Conservation (phyloP, 2,113 vertebrate genomes). For the Fulica atra region DNA sequence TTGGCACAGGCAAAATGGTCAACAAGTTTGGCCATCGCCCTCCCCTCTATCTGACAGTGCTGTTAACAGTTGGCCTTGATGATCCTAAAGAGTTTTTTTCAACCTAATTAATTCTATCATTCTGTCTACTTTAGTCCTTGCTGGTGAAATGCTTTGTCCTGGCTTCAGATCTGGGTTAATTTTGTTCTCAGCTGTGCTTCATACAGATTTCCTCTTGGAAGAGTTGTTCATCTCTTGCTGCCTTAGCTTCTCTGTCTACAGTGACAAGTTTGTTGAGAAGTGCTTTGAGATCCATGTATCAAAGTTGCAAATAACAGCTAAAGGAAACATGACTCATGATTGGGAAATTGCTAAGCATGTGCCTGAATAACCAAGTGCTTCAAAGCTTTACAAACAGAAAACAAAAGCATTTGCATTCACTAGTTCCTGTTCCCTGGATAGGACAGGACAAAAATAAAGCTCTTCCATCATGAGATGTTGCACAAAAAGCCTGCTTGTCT, state of each 20-base stretch:
- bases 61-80: not conserved
- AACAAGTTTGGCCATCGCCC: not conserved
- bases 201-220: not conserved
- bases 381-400: constrained; percentile 17
- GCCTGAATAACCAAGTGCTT: not conserved
- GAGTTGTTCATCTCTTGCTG: not conserved
- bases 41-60: not conserved
- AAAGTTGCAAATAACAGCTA: constrained; percentile 29
- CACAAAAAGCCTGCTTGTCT: not conserved
- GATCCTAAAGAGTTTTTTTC: not conserved
- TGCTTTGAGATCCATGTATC: constrained; percentile 15
- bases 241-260: not conserved
- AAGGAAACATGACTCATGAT: constrained; percentile 24
- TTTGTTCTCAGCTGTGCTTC: not conserved
- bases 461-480: constrained; percentile 10
- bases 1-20: not conserved
- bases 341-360: constrained; percentile 19
- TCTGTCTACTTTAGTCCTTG: not conserved
- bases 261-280: not conserved
- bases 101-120: not conserved
- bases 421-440: not conserved
- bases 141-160: not conserved
- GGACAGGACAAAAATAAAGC: constrained; percentile 30
- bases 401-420: constrained; percentile 21
- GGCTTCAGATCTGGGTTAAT: not conserved